Base-by-base conservation (phyloP, 1,140 invertebrate species). In the Bilobella aurantiaca region DNA sequence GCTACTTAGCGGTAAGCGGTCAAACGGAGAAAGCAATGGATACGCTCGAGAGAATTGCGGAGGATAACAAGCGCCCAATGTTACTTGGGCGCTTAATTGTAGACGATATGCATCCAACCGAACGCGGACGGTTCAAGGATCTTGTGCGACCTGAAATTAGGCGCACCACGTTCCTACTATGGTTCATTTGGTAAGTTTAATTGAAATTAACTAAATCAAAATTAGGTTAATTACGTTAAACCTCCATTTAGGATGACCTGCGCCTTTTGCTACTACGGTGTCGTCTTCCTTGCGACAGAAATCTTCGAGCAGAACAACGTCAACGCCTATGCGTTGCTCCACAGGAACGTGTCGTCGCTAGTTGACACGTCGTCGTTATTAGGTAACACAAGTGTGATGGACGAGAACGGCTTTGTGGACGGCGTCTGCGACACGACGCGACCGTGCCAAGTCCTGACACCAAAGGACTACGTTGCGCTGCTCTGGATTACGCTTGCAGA, bases 181-280 rank as follows among this genome's bases (percentile, higher is more conserved):
- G 93, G 93, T 85, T 94, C 72, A 93, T 96, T 68, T 97, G 93
- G 93, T 91, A 79, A 78, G 78, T 74, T 34, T 63, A 49, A 12
- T 42, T 18, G 18, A 18, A 8, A 42, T 42, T 42, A 12, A 42
- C 18, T 42, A 8, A 42, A 42, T 42, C 34, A 42, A 42, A 12
- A 42, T 42, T 18, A 18, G 18, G 34, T 12, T 12, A 42, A 12
- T 42, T 8, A 42, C 8, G 34, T 12, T 12, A 12, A 18, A 42
- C 34, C 18, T 58, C 28, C n/a, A 57, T 53, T 23, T 74, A 93
- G 91, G 91, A 87, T 93, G 80, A 84, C 89, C 0, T 93, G 91
- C 78, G 91, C 93, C 1, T 96, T 97, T 79, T 94, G 90, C 73
- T 98, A 98, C 76, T 97, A 97, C 77, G 94, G 94, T 1, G 82